Percentiles rank a stretch among this genome's conserved stretches.
phyloP scores from a whole-genome alignment of 2,888 invertebrate species.

The Amiota communis region DNA sequence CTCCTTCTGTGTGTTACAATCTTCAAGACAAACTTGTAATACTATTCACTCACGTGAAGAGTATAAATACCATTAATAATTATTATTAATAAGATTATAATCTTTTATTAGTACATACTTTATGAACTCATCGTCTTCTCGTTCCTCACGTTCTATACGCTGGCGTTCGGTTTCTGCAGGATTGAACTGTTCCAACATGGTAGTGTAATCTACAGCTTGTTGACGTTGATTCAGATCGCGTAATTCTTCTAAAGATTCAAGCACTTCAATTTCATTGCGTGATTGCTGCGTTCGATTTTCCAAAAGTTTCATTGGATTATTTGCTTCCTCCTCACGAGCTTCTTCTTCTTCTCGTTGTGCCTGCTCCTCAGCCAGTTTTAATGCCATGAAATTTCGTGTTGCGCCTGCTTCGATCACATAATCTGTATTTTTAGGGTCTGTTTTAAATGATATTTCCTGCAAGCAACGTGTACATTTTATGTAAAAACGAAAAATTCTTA shows the following conservation, averaged over 20 bases:
- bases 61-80: too few relatives aligned
- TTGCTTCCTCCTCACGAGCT: constrained; percentile 95
- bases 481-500: constrained; percentile 97
- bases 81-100: too few relatives aligned
- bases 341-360: constrained; percentile 92
- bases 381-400: constrained; percentile 97
- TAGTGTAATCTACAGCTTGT: constrained; percentile 89
- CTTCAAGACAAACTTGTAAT: too few relatives aligned
- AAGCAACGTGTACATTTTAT: constrained; percentile 98
- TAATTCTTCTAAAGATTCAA: constrained; percentile 95
- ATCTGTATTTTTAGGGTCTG: constrained; percentile 97
- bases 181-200: constrained; percentile 86
- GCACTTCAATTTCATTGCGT: constrained; percentile 93
- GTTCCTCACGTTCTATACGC: constrained; percentile 79
- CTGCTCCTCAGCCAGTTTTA: constrained; percentile 94
- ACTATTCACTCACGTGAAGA: too few relatives aligned
- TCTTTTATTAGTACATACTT: constrained; percentile 77
- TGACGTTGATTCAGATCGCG: constrained; percentile 94
- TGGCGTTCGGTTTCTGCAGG: constrained; percentile 79
- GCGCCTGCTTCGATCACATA: constrained; percentile 99
- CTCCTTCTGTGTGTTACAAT: too few relatives aligned
- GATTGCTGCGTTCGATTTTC: constrained; percentile 98
- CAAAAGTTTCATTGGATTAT: constrained; percentile 97
- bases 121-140: constrained; percentile 90
- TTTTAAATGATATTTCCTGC: constrained; percentile 99